phyloP scores from a whole-genome alignment of 2,888 invertebrate species.

The Apotomis turbidana region DNA sequence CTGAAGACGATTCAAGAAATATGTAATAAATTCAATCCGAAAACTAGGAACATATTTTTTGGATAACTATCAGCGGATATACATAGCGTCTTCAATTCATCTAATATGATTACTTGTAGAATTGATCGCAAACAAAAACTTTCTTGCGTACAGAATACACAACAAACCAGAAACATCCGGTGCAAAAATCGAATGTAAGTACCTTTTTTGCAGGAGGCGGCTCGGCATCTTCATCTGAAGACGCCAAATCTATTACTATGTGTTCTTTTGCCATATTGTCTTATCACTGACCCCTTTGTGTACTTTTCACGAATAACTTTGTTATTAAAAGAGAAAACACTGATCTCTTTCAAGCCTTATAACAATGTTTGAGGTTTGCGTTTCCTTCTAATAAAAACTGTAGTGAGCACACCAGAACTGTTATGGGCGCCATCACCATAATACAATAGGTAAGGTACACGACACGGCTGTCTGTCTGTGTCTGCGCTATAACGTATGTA shows the following conservation, averaged over 20 bases:
- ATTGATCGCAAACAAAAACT: neutral
- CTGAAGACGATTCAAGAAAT: too few relatives aligned
- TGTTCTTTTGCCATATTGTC: constrained; percentile 68
- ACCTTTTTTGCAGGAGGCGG: constrained; percentile 72
- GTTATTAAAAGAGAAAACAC: neutral
- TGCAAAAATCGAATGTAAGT: constrained; percentile 12
- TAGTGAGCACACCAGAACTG: too few relatives aligned
- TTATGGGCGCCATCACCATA: too few relatives aligned
- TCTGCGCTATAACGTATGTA: too few relatives aligned
- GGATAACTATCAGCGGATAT: neutral
- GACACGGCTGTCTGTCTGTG: too few relatives aligned
- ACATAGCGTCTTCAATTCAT: neutral
- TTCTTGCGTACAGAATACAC: neutral
- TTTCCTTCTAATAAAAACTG: too few relatives aligned
- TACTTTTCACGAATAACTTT: neutral
- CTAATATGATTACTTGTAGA: neutral
- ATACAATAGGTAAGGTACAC: too few relatives aligned
- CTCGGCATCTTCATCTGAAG: constrained; percentile 75
- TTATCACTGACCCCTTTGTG: neutral
- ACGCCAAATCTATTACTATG: constrained; percentile 73
- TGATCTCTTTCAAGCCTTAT: neutral
- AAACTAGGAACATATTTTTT: neutral
- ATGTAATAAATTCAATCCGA: neutral
- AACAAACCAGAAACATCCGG: neutral
- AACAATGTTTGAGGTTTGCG: too few relatives aligned